Evolutionary conservation across 2,113 vertebrate genomes (phyloP).

Genomic region (Prochilodus magdalenae): DNA sequence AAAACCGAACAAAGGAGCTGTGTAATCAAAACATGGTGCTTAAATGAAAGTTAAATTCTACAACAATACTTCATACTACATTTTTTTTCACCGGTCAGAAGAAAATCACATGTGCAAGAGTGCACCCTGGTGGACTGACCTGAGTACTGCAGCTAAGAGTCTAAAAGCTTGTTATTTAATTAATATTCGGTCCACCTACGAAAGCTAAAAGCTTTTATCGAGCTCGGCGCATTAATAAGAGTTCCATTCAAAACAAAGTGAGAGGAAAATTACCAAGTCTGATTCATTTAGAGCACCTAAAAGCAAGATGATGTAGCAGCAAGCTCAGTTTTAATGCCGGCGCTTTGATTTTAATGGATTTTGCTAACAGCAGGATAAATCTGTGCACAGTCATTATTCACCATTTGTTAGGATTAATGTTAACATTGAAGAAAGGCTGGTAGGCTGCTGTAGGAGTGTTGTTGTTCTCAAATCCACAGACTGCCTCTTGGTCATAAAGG

Average conservation of each 20-base stretch:
- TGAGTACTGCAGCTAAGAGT: background rate
- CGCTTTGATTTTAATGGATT: constrained; percentile 17
- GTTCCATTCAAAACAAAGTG: constrained; percentile 1
- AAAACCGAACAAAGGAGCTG: no score
- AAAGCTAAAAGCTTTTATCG: constrained; percentile 16
- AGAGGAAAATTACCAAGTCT: background rate
- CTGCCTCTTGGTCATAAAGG: no score
- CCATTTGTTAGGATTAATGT: background rate
- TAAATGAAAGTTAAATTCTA: no score
- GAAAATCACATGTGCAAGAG: background rate
- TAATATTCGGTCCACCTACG: background rate
- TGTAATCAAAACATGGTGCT: no score
- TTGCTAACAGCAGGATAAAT: constrained; percentile 3
- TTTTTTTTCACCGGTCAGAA: background rate
- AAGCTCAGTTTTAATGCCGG: constrained; percentile 5
- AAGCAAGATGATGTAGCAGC: background rate
- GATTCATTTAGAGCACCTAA: background rate
- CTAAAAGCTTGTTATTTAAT: background rate
- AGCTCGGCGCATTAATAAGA: constrained; percentile 3
- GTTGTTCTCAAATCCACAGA: background rate
- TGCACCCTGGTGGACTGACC: constrained; percentile 20
- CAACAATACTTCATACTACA: no score
- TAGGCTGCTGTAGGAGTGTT: background rate
- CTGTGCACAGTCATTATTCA: background rate
- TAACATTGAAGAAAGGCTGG: background rate